Evolutionary conservation across 2,113 vertebrate species (phyloP), one percentile per base, ranked within the genome.

Genomic region (Himantopus leucocephalus): DNA sequence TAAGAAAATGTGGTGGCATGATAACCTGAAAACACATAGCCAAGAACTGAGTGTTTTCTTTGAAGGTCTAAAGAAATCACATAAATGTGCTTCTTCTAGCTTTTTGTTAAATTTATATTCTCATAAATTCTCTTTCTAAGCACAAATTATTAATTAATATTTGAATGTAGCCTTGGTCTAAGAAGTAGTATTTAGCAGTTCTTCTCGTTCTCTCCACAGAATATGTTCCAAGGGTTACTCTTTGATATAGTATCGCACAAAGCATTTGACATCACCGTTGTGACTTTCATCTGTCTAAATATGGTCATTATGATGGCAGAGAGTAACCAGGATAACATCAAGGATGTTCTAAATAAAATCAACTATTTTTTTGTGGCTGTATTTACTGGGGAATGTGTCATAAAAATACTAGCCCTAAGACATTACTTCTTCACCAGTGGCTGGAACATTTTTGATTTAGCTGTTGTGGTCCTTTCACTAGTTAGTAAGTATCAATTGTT

Each of bases 391-490:
- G 99, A 99, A 97, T 99, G 99, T 95, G 91, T 99, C 90, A 93
- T 99, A 84, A 99, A 99, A 98, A 96, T 99, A 41, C 93, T 99
- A 78, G 99, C 99, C 77, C 97, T 99, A 50, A 98, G 99, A 52
- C 98, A 99, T 32, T 99, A 99, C 95, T 99, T 99, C 98, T 99
- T 99, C 98, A 99, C 98, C 30, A 98, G 99, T 15, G 98, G 98
- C 76, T 99, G 99, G 99, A 99, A 99, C 52, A 97, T 99, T 87
- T 99, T 99, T 96, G 99, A 99, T 96, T 99, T 99, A 94, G 98
- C 98, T 86, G 98, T 99, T 50, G 99, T 99, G 92, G 96, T 99
- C 91, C 97, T 99, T 78, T 99, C 99, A 75, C 98, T 99, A 75
- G 95, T 99, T 55, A 99, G 99, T 99, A 98, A 98, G 99, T 98